phyloP scores from a whole-genome alignment of 2,797 vertebrate genomes.

The Harpagifer antarcticus region DNA sequence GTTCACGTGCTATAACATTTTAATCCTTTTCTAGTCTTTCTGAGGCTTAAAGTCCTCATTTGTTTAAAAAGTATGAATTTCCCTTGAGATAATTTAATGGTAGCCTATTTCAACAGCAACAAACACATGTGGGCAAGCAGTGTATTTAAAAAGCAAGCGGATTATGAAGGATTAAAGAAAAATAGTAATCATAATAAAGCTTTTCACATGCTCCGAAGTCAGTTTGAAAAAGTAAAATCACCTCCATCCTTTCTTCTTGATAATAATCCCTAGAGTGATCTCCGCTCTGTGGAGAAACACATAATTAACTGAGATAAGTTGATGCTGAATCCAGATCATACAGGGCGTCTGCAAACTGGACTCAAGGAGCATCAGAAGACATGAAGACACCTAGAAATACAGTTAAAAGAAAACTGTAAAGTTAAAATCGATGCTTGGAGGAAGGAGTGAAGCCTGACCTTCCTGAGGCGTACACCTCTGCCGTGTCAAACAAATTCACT shows the following conservation, averaged over 20 bases:
- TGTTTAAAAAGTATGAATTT: conserved; percentile 31
- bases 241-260: conserved; percentile 96
- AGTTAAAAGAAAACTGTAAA: background rate
- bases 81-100: conserved; percentile 51
- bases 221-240: conserved; percentile 65
- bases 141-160: conserved; percentile 31
- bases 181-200: conserved; percentile 20
- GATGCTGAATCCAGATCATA: conserved; percentile 17
- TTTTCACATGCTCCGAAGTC: conserved; percentile 47
- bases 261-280: conserved; percentile 91
- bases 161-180: conserved; percentile 23
- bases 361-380: background rate
- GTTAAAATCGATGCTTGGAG: conserved; percentile 20
- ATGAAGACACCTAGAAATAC: background rate
- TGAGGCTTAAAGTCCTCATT: conserved; percentile 29
- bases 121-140: conserved; percentile 24
- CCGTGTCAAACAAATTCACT: conserved; percentile 88
- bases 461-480: conserved; percentile 88
- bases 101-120: conserved; percentile 17
- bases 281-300: conserved; percentile 86
- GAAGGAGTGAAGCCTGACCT: conserved; percentile 74
- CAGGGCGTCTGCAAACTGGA: background rate
- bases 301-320: conserved; percentile 16
- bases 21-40: conserved; percentile 57
- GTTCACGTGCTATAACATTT: conserved; percentile 30